Evolutionary conservation across 2,797 vertebrate genomes (phyloP).

Genomic region (Megalops cyprinoides): DNA sequence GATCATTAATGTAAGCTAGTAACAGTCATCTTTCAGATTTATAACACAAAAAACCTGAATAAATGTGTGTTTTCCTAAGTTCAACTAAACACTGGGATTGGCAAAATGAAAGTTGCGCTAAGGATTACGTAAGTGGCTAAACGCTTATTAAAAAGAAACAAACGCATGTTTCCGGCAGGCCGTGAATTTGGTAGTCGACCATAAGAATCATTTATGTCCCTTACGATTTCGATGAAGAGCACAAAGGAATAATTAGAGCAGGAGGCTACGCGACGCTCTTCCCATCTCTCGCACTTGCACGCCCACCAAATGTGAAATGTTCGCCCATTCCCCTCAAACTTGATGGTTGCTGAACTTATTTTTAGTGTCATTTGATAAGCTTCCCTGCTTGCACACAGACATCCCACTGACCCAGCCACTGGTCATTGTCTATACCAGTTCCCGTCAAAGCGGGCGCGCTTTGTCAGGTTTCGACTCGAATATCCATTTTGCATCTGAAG

Average conservation of each 20-base stretch:
- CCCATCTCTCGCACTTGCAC: conserved; percentile 72
- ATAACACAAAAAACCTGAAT: conserved; percentile 35
- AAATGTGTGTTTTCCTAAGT: conserved; percentile 40
- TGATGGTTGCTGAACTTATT: conserved; percentile 99
- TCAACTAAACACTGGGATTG: conserved; percentile 65
- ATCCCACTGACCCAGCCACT: conserved; percentile 99
- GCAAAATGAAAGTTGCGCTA: conserved; percentile 71
- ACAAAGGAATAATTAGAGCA: conserved; percentile 85
- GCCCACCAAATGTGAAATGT: conserved; percentile 79
- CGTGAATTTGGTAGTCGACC: conserved; percentile 66
- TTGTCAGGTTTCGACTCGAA: conserved; percentile 99
- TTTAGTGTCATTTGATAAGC: conserved; percentile 99
- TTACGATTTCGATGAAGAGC: conserved; percentile 67
- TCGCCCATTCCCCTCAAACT: conserved; percentile 81
- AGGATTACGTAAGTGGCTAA: conserved; percentile 70
- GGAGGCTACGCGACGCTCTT: conserved; percentile 64
- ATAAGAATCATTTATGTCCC: conserved; percentile 71
- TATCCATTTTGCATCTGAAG: conserved; percentile 96
- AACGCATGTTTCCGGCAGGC: conserved; percentile 61
- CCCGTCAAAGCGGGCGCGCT: conserved; percentile 91
- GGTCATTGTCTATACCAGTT: conserved; percentile 99
- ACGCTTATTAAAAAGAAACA: conserved; percentile 46
- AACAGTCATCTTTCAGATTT: conserved; percentile 46
- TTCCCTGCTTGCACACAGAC: conserved; percentile 87
- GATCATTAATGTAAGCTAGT: conserved; percentile 56